A percentile compares a stretch with the other conserved stretches of the same genome.
These are phyloP conservation scores for Urechis unicinctus DNA, from an alignment of 2,888 invertebrate species.

Conservation along the genomic window DNA sequence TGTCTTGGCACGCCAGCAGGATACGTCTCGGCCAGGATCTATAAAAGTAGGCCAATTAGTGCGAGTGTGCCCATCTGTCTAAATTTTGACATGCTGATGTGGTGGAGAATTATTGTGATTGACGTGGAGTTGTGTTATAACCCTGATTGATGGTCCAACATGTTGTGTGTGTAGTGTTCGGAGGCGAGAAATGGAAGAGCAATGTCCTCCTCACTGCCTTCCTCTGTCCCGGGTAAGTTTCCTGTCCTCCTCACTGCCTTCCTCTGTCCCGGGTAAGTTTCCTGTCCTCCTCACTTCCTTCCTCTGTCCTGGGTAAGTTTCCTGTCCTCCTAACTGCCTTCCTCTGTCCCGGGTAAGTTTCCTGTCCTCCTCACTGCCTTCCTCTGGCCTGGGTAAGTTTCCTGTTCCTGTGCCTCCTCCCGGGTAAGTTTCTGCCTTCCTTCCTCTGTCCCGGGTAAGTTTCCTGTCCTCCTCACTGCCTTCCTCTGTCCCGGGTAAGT, in stretches of 20 bases:
- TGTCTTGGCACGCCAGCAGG: conserved; percentile 94
- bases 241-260: conserved; percentile 76
- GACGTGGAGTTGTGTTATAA: background rate
- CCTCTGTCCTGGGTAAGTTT: conserved; percentile 85
- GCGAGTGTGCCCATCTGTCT: background rate
- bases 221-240: conserved; percentile 85
- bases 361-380: no score
- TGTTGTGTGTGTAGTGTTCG: conserved; percentile 59
- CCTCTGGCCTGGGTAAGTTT: no score
- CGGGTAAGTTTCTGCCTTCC: no score
- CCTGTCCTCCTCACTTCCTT: conserved; percentile 76
- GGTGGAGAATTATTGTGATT: background rate
- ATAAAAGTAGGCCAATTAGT: conserved; percentile 66
- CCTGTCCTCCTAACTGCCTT: conserved; percentile 76
- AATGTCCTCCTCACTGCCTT: conserved; percentile 94
- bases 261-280: conserved; percentile 85
- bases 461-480: no score
- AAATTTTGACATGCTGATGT: no score
- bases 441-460: no score
- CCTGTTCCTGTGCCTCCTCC: no score
- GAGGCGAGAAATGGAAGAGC: conserved; percentile 97
- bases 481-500: no score
- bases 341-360: conserved; percentile 85
- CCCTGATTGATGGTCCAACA: background rate
- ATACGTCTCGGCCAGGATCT: conserved; percentile 91